Evolutionary conservation across 2,797 vertebrate genomes (phyloP), one percentile per base, ranked within the genome.

Genomic region (Clarias fuscus): DNA sequence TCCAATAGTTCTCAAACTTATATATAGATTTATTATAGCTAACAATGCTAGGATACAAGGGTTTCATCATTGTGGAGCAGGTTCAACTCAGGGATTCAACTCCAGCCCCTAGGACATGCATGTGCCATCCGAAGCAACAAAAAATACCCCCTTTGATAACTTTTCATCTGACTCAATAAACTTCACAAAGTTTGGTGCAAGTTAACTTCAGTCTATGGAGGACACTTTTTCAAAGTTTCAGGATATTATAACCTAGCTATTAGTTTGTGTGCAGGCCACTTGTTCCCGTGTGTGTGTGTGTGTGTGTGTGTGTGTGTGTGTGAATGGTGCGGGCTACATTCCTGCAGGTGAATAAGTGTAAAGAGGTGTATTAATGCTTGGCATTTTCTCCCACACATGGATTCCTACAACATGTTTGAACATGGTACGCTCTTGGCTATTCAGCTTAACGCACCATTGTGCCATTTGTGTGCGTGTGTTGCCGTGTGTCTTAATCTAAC

Each of bases 401-500:
- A 86, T 86, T 86, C 85, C 85, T 82, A 20, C 71, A 76, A 67
- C 85, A 73, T 65, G 85, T 86, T 82, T 1, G 33, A 86, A 86
- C 85, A 86, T 59, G 20, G 27, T 14, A 5, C 7, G 27, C 61
- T 56, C 27, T 7, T 1, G 59, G 58, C 68, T 53, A 61, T 71
- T 75, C n/a, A 14, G 61, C 61, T 76, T 18, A 48, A n/a, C 71
- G 17, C 70, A 24, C 72, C n/a, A 30, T 58, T 6, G 10, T 17
- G 11, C 40, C 33, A 56, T 6, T 24, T 40, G 59, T 67, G 40
- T 18, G 62, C 53, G 53, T 56, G 53, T 56, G 53, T 56, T 56
- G 53, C 53, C 53, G 53, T 56, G 3, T 56, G 53, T 56, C 53
- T 18, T 81, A 67, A 81, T 81, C 40, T 81, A 65, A 81, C 79